phyloP scores from a whole-genome alignment of 1,140 invertebrate genomes.

The Nomia melanderi region DNA sequence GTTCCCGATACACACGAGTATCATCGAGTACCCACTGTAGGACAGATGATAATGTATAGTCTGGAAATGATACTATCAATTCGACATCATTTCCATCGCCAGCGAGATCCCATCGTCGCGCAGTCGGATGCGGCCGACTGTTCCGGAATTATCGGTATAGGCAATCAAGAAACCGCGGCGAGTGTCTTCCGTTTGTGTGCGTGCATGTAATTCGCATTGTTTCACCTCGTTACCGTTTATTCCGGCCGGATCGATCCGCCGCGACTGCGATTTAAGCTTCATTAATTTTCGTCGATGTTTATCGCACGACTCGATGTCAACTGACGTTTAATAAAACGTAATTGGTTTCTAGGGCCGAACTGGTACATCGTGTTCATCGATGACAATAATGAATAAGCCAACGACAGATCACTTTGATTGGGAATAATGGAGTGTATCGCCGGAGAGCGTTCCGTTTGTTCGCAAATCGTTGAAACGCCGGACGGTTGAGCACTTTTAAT shows the following conservation, averaged over 20 bases:
- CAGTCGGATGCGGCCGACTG: neutral
- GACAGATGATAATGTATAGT: neutral
- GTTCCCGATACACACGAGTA: neutral
- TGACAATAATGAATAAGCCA: slow-evolving; percentile 4
- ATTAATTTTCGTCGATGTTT: slow-evolving; percentile 29
- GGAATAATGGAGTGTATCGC: neutral
- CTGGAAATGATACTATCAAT: neutral
- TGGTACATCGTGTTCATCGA: slow-evolving; percentile 5
- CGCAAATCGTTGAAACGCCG: no score
- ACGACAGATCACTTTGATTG: slow-evolving; percentile 15
- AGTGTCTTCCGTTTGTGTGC: no score
- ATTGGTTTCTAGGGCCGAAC: slow-evolving; percentile 14
- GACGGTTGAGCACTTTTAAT: neutral
- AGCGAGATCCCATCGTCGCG: neutral
- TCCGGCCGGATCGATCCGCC: neutral
- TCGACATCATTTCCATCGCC: neutral
- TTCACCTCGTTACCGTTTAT: slow-evolving; percentile 27
- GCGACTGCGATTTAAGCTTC: slow-evolving; percentile 22
- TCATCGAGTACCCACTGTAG: neutral
- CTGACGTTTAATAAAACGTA: slow-evolving; percentile 22
- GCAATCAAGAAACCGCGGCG: slow-evolving; percentile 1
- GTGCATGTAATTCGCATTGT: slow-evolving; percentile 25
- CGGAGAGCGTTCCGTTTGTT: neutral
- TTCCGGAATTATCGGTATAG: slow-evolving; percentile 19
- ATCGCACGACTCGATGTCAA: slow-evolving; percentile 24